A percentile compares a stretch with the other conserved stretches of the same genome.
phyloP scores from a whole-genome alignment of 2,113 vertebrate species.

The Hydrolagus affinis region DNA sequence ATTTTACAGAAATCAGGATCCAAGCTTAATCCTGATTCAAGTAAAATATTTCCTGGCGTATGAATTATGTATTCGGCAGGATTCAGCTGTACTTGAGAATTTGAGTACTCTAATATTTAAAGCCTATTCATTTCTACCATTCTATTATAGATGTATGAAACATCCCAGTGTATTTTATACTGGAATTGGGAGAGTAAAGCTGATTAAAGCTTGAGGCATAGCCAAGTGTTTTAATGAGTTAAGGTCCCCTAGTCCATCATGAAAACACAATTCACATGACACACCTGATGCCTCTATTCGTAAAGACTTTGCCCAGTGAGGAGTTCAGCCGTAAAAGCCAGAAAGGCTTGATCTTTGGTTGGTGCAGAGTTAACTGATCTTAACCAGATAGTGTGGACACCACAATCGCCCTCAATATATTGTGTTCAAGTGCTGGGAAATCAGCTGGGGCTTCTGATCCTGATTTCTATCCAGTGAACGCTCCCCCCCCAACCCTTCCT shows the following conservation, averaged over 20 bases:
- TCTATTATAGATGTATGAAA: neutral
- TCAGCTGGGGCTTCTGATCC: no score
- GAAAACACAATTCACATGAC: no score
- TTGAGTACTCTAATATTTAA: neutral
- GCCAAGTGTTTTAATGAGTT: neutral
- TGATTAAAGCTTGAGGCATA: constrained; percentile 8
- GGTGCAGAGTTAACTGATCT: no score
- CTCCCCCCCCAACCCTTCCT: no score
- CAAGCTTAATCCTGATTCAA: neutral
- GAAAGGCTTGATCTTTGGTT: no score
- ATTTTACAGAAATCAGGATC: neutral
- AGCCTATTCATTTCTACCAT: neutral
- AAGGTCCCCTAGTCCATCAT: neutral
- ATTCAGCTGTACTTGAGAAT: neutral
- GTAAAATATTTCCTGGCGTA: neutral
- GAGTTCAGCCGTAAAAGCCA: no score
- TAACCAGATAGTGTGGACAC: no score
- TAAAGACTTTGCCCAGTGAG: no score
- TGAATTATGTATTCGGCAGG: neutral
- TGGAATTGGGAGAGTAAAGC: neutral
- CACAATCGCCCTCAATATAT: no score
- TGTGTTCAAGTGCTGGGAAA: no score
- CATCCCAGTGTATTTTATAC: neutral
- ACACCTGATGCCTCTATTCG: no score
- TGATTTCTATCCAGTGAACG: no score